Evolutionary conservation across 1,140 invertebrate genomes (phyloP).

Genomic region (Caenorhabditis remanei): DNA sequence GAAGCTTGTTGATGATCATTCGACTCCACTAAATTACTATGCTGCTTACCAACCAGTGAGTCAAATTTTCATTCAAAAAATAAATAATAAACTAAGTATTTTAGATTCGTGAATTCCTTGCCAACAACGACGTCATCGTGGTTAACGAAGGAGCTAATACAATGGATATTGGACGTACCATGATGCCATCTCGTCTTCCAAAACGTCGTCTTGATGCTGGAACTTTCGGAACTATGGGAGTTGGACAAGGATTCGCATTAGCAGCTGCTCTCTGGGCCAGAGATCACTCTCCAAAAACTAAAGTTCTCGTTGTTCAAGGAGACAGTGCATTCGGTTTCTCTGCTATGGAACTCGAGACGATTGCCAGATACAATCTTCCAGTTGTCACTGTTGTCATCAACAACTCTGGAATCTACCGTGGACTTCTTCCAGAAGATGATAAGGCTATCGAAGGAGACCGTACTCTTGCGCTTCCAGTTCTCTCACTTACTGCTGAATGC

Average conservation of each 20-base stretch:
- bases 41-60: conserved; percentile 86
- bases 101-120: conserved; percentile 78
- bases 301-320: conserved; percentile 89
- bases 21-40: conserved; percentile 92
- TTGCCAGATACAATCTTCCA: conserved; percentile 91
- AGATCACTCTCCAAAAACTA: conserved; percentile 85
- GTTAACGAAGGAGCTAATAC: conserved; percentile 98
- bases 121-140: conserved; percentile 85
- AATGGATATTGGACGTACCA: conserved; percentile 94
- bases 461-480: conserved; percentile 84
- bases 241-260: conserved; percentile 91
- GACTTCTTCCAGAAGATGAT: conserved; percentile 86
- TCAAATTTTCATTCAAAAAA: conserved; percentile 79
- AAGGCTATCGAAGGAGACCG: conserved; percentile 82
- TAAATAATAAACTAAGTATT: conserved; percentile 37
- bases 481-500: conserved; percentile 84
- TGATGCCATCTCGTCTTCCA: conserved; percentile 87
- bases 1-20: conserved; percentile 82
- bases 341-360: conserved; percentile 96
- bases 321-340: conserved; percentile 97
- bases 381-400: conserved; percentile 92
- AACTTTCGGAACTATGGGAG: conserved; percentile 93
- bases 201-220: conserved; percentile 84
- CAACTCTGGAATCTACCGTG: conserved; percentile 93
- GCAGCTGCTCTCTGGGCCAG: conserved; percentile 91